phyloP scores from a whole-genome alignment of 2,888 invertebrate species.

The Brachynemurus nebulosus region DNA sequence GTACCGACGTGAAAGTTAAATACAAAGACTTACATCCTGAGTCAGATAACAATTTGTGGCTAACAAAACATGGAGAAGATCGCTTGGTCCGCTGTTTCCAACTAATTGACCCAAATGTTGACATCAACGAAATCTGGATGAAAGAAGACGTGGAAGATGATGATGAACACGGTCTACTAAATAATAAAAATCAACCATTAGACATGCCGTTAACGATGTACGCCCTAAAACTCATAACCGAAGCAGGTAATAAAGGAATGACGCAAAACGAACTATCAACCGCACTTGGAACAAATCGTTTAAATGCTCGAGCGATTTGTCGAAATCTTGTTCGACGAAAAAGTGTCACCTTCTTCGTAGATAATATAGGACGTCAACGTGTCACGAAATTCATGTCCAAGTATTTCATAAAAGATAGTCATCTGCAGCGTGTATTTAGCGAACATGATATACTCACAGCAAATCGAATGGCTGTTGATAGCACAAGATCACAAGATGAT shows the following conservation, averaged over 20 bases:
- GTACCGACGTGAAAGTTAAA: slow-evolving; percentile 33
- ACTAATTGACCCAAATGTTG: slow-evolving; percentile 40
- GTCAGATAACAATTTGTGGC: slow-evolving; percentile 37
- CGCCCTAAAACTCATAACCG: slow-evolving; percentile 35
- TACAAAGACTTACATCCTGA: slow-evolving; percentile 44
- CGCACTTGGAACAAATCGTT: slow-evolving; percentile 31
- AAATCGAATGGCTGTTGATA: no score
- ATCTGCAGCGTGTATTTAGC: not conserved
- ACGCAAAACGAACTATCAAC: slow-evolving; percentile 32
- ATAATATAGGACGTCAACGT: slow-evolving; percentile 41
- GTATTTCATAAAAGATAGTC: slow-evolving; percentile 1
- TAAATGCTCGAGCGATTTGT: slow-evolving; percentile 32
- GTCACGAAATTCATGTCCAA: slow-evolving; percentile 24
- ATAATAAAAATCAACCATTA: slow-evolving; percentile 18
- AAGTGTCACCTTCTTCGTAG: slow-evolving; percentile 35
- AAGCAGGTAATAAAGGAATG: slow-evolving; percentile 36
- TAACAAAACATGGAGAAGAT: slow-evolving; percentile 34
- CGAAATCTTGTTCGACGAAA: slow-evolving; percentile 32
- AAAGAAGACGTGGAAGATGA: slow-evolving; percentile 33
- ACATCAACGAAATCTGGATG: slow-evolving; percentile 35
- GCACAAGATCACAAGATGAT: no score
- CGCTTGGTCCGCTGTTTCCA: slow-evolving; percentile 37
- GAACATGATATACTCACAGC: not conserved
- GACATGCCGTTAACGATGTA: slow-evolving; percentile 32
- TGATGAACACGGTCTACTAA: slow-evolving; percentile 26